Evolutionary conservation across 2,888 invertebrate genomes (phyloP).

Genomic region (Lordiphosa andalusiaca): DNA sequence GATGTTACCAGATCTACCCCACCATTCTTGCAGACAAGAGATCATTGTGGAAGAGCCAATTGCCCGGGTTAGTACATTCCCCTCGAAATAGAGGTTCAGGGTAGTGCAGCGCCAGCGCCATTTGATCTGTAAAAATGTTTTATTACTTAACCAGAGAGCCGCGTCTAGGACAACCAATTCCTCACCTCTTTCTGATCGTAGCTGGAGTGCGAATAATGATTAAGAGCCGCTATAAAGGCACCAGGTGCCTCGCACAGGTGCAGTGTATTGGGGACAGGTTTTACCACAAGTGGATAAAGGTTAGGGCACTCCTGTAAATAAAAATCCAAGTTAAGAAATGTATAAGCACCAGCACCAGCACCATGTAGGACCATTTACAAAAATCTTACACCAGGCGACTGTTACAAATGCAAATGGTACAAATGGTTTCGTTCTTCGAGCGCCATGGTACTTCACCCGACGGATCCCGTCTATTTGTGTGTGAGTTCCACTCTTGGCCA

Average conservation of each 20-base stretch:
- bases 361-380: conserved; percentile 68
- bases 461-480: conserved; percentile 89
- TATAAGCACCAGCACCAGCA: too few relatives aligned
- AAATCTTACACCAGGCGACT: conserved; percentile 97
- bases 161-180: not conserved
- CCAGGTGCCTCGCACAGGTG: conserved; percentile 99
- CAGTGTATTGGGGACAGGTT: conserved; percentile 83
- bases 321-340: too few relatives aligned
- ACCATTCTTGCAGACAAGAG: too few relatives aligned
- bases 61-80: too few relatives aligned
- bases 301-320: conserved; percentile 84
- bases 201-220: conserved; percentile 86
- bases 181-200: conserved; percentile 83
- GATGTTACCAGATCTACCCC: too few relatives aligned
- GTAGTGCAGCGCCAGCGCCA: too few relatives aligned
- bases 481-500: conserved; percentile 90
- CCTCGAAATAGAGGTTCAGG: too few relatives aligned
- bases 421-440: conserved; percentile 82
- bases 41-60: too few relatives aligned
- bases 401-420: too few relatives aligned
- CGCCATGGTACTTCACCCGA: conserved; percentile 82
- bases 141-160: not conserved
- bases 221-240: conserved; percentile 94
- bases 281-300: conserved; percentile 83
- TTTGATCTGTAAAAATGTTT: too few relatives aligned